Percentiles rank a stretch among this genome's conserved stretches.
Conservation (phyloP, 2,113 vertebrate species). For the Hemiscyllium ocellatum region DNA sequence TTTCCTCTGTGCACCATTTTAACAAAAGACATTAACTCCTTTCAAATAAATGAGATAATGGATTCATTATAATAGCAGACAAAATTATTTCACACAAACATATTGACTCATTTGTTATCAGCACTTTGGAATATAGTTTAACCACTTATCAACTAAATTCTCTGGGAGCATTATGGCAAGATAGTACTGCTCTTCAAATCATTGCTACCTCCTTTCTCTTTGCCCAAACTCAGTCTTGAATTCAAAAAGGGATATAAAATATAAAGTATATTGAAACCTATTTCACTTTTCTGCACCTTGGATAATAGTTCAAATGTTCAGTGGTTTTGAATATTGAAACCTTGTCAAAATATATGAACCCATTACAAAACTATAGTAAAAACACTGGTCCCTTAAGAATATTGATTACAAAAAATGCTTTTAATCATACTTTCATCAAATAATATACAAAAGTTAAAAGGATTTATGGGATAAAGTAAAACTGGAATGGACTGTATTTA, state of each 20-base stretch:
- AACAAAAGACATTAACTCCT: background rate
- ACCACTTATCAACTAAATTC: background rate
- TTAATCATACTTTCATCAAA: background rate
- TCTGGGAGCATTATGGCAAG: background rate
- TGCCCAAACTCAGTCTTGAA: background rate
- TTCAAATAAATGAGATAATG: conserved; percentile 3
- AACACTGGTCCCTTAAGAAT: background rate
- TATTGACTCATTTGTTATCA: conserved; percentile 9
- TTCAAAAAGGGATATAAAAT: background rate
- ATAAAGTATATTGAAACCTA: background rate
- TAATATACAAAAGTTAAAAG: background rate
- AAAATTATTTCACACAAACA: conserved; percentile 1
- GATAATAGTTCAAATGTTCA: background rate
- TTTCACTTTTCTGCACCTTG: background rate
- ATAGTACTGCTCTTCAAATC: background rate
- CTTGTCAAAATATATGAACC: conserved; percentile 19
- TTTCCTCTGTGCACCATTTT: conserved; percentile 4
- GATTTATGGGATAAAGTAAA: background rate
- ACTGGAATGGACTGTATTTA: background rate
- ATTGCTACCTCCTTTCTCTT: background rate
- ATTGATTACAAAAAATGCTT: background rate
- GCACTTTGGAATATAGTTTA: background rate
- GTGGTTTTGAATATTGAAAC: background rate
- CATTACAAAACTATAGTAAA: background rate
- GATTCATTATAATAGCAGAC: background rate